phyloP scores from a whole-genome alignment of 2,797 vertebrate genomes.

The Tapirus indicus region DNA sequence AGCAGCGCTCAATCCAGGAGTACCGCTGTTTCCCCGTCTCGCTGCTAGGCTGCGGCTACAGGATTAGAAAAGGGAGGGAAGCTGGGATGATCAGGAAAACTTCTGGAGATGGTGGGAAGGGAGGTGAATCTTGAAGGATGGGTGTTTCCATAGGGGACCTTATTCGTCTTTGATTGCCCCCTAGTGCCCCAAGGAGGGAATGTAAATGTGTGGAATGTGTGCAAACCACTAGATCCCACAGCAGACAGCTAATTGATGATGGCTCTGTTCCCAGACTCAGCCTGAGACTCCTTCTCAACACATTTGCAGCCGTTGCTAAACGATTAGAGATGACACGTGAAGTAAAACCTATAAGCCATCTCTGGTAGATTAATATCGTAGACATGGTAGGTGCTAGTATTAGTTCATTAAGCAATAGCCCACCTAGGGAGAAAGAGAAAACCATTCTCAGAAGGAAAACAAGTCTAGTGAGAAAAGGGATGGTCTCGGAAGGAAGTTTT shows the following conservation, averaged over 20 bases:
- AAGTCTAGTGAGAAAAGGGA: not conserved
- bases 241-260: not conserved
- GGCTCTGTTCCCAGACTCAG: slow-evolving; percentile 4
- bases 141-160: not conserved
- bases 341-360: not conserved
- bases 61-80: not conserved
- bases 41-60: not conserved
- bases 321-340: not conserved
- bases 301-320: not conserved
- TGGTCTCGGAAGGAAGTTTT: not conserved
- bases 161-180: slow-evolving; percentile 49
- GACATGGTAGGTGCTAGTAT: not conserved
- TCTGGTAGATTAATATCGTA: not conserved
- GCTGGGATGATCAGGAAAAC: not conserved
- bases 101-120: not conserved
- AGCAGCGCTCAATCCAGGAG: not conserved
- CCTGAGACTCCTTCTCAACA: slow-evolving; percentile 45
- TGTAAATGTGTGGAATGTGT: not conserved
- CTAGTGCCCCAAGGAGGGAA: slow-evolving; percentile 43
- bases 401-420: not conserved
- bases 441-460: not conserved
- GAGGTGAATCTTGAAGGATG: not conserved
- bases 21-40: not conserved
- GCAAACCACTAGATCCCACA: not conserved
- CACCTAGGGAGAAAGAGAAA: not conserved